These are phyloP conservation scores for Rhyacophila evoluta DNA, from an alignment of 2,888 invertebrate species.

Conservation along the genomic window DNA sequence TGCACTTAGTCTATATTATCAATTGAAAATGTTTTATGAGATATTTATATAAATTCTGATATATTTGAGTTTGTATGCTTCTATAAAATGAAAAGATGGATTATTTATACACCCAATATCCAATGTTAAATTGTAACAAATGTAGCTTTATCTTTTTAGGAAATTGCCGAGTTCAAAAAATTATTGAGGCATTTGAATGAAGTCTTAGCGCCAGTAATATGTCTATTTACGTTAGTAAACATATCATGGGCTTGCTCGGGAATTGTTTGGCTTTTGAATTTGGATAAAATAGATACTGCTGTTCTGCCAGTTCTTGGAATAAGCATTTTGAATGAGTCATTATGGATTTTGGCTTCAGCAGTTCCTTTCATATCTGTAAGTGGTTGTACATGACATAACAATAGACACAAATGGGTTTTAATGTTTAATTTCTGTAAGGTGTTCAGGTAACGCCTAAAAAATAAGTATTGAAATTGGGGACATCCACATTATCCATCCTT, in stretches of 20 bases:
- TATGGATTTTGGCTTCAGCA: constrained; percentile 76
- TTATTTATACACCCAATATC: no score
- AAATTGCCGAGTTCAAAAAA: constrained; percentile 84
- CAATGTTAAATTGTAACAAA: no score
- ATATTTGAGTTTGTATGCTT: no score
- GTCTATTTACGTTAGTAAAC: constrained; percentile 82
- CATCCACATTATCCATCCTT: no score
- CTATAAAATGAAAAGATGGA: no score
- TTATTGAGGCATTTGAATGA: constrained; percentile 82
- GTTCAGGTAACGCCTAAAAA: no score
- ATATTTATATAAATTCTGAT: no score
- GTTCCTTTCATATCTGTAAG: constrained; percentile 80
- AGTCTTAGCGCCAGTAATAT: constrained; percentile 80
- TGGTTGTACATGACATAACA: no score
- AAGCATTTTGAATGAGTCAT: constrained; percentile 70
- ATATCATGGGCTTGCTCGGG: constrained; percentile 80
- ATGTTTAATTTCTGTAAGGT: no score
- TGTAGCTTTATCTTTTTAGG: constrained; percentile 72
- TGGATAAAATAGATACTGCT: constrained; percentile 71
- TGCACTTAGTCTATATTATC: neutral
- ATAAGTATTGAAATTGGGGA: no score
- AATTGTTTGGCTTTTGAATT: constrained; percentile 74
- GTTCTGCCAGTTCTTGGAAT: constrained; percentile 72
- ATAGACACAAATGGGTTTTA: no score
- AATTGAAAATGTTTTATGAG: no score